Conservation (phyloP, 2,797 vertebrate species). For the Arnoldichthys spilopterus region DNA sequence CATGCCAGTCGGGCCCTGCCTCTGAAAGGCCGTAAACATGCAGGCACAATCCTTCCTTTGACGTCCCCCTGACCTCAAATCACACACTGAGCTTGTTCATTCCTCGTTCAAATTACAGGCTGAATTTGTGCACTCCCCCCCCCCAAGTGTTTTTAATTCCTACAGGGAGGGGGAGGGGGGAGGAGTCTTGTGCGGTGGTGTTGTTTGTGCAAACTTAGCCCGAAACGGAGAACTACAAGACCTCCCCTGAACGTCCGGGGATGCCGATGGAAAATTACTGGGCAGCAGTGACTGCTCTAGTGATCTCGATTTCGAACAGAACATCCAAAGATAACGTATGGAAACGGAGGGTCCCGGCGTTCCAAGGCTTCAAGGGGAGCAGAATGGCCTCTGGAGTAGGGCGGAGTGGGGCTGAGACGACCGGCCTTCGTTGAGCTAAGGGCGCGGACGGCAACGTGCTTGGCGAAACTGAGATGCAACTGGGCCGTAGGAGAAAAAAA, state of each 20-base stretch:
- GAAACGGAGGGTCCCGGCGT: not conserved
- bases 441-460: not conserved
- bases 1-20: not conserved
- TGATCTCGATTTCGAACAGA: conserved; percentile 6
- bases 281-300: conserved; percentile 4
- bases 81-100: conserved; percentile 72
- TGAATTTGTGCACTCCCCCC: conserved; percentile 59
- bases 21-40: conserved; percentile 62
- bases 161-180: conserved; percentile 46
- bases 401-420: conserved; percentile 41
- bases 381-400: conserved; percentile 34
- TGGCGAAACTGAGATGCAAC: not conserved
- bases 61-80: conserved; percentile 56
- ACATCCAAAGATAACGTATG: conserved; percentile 7
- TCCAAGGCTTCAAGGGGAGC: conserved; percentile 40
- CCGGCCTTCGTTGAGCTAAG: conserved; percentile 59
- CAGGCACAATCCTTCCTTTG: conserved; percentile 71
- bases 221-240: conserved; percentile 48
- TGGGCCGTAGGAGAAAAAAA: conserved; percentile 33
- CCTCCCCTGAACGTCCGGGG: conserved; percentile 47
- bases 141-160: conserved; percentile 54
- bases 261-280: conserved; percentile 68
- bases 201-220: conserved; percentile 71
- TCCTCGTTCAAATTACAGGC: conserved; percentile 50
- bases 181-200: conserved; percentile 57